These are phyloP conservation scores for Platichthys stellatus DNA, from an alignment of 2,113 vertebrate genomes.

Conservation along the genomic window DNA sequence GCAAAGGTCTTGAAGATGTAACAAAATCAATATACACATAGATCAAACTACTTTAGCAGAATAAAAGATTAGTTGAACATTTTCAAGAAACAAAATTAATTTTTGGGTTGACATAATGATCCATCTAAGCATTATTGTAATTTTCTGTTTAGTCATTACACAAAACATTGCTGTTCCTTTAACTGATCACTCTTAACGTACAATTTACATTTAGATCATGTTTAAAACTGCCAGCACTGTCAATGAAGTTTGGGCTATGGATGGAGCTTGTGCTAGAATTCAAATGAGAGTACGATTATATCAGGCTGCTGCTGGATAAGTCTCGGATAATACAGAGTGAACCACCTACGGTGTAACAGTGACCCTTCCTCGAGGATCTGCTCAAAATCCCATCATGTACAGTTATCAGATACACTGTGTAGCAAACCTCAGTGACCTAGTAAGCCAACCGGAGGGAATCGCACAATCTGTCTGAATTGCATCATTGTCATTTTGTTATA, in stretches of 20 bases:
- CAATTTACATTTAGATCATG: not conserved
- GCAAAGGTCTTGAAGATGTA: too few relatives aligned
- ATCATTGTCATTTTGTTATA: slow-evolving; percentile 1
- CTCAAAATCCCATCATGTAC: slow-evolving; percentile 25
- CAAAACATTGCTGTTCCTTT: slow-evolving; percentile 2
- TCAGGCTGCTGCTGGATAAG: not conserved
- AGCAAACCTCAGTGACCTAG: slow-evolving; percentile 18
- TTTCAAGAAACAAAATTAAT: too few relatives aligned
- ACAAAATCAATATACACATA: not conserved
- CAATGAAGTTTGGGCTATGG: not conserved
- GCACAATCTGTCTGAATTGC: not conserved
- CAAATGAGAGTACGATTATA: not conserved
- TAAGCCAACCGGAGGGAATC: slow-evolving; percentile 15
- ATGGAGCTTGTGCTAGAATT: not conserved
- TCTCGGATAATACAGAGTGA: not conserved
- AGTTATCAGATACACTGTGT: slow-evolving; percentile 27
- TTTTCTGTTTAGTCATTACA: not conserved
- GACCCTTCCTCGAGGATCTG: not conserved
- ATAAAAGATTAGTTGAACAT: not conserved
- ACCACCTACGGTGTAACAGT: not conserved
- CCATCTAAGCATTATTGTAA: too few relatives aligned
- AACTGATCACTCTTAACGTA: not conserved
- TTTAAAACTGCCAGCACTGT: not conserved
- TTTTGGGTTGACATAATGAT: too few relatives aligned
- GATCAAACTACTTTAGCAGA: not conserved